Evolutionary conservation across 1,140 invertebrate species (phyloP).

Genomic region (Macrobrachium rosenbergii): DNA sequence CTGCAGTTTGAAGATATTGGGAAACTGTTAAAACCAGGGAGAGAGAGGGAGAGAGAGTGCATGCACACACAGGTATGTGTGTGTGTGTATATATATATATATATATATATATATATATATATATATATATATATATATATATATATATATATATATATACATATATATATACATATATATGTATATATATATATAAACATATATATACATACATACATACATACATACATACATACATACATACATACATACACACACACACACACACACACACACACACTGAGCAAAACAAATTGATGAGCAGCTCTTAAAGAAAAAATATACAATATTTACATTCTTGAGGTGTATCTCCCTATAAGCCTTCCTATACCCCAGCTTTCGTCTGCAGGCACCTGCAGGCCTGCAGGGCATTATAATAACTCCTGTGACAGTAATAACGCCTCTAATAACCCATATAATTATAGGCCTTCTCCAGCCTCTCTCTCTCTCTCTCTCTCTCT

Average conservation of each 20-base stretch:
- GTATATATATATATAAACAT: not conserved
- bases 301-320: too few species aligned
- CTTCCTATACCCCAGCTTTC: not conserved
- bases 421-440: not conserved
- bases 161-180: constrained; percentile 9
- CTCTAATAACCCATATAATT: too few species aligned
- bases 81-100: not conserved
- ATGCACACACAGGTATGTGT: too few species aligned
- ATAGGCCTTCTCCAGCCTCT: constrained; percentile 1
- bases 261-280: too few species aligned
- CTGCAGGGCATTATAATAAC: not conserved
- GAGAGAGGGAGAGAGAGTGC: too few species aligned
- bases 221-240: not conserved
- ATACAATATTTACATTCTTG: not conserved
- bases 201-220: constrained; percentile 1
- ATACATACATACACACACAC: not conserved
- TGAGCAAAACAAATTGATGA: too few species aligned
- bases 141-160: constrained; percentile 18
- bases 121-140: constrained; percentile 14
- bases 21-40: too few species aligned
- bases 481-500: not conserved
- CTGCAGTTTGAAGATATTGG: too few species aligned
- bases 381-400: not conserved
- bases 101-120: constrained; percentile 22
- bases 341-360: not conserved